Evolutionary conservation across 2,888 invertebrate species (phyloP), one percentile per base, ranked within the genome.

Genomic region (Trachelus tabidus): DNA sequence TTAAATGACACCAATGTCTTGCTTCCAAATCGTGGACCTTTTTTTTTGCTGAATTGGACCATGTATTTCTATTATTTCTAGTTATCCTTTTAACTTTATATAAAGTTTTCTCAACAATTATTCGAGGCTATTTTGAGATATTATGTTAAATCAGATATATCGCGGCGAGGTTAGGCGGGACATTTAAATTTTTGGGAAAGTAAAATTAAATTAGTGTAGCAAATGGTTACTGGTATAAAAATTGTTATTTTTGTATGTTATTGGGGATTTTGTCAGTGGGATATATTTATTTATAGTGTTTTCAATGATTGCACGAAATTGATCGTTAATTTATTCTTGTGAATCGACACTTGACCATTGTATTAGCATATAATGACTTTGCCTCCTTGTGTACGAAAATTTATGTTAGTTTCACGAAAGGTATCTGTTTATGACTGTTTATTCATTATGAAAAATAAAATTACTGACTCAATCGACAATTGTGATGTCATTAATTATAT

Each of bases 331-430:
- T 82, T 83, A 89, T 88, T 80, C 85, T 35, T 73, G 34, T 77
- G 79, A 75, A 83, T 85, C 81, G 80, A 77, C 79, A 77, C 81
- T 79, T 77, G 80, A 84, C 84, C 73, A 69, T 77, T 77, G 83
- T 82, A 89, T 89, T 87, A 87, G 78, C 86, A 88, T 89, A 87
- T 85, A 87, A 87, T 88, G 85, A 84, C 81, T 81, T 82, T 79
- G 75, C 71, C 77, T 81, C 69, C 69, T 75, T 69, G 78, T 73
- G 75, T 80, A 76, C 77, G 75, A 76, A 73, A 80, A 75, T 76
- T 71, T 56, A 56, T 75, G 79, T 68, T 73, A 40, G 75, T 75
- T 77, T 73, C 23, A 75, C 11, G 30, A 73, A 76, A 73, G 76
- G 78, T 78, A 15, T 40, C 40, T 23, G 9, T 40, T 23, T 40